Base-by-base conservation (phyloP, 1,140 invertebrate species). In the Meteorus sp. region DNA sequence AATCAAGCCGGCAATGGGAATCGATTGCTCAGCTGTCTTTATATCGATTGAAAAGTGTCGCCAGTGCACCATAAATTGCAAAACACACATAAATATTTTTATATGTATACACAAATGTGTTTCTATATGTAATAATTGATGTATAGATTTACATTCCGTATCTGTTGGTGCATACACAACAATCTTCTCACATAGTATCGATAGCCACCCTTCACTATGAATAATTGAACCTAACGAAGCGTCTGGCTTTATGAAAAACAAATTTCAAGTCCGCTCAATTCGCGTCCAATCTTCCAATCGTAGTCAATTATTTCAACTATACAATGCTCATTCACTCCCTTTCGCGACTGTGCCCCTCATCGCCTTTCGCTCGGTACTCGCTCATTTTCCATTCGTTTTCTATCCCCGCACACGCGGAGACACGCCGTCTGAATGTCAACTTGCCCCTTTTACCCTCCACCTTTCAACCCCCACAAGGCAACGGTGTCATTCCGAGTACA, bases 251-350 rank as follows among this genome's bases (percentile, higher is more conserved):
- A 60, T 71, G 66, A 56, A 69, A 58, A 70, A 70, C 62, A 61
- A 69, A 70, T 69, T 67, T 62, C 63, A 64, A 60, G 57, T 37
- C 50, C 58, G 65, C 63, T 70, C 73, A 72, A 78, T 78, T 70
- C 75, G 75, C 75, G 76, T 79, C 70, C 74, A 80, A 80, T 80
- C 70, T 77, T 77, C 74, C 76, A 79, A 79, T 80, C 78, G 71
- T 72, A 78, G 73, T 78, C 78, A 80, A 80, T 80, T 79, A 80
- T 59, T 59, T 55, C 57, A 56, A 58, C 62, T 37, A 20, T 50
- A 8, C 53, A 45, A 33, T 52, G n/a, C 44, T 63, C 11, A 9
- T 41, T 22, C 57, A 41, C 15, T 23, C 41, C 23, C 59, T 53
- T 20, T 45, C 37, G n/a, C n/a, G n/a, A n/a, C n/a, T n/a, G n/a